Evolutionary conservation across 2,888 invertebrate genomes (phyloP), one percentile per base, ranked within the genome.

Genomic region (Mellilla xanthometata): DNA sequence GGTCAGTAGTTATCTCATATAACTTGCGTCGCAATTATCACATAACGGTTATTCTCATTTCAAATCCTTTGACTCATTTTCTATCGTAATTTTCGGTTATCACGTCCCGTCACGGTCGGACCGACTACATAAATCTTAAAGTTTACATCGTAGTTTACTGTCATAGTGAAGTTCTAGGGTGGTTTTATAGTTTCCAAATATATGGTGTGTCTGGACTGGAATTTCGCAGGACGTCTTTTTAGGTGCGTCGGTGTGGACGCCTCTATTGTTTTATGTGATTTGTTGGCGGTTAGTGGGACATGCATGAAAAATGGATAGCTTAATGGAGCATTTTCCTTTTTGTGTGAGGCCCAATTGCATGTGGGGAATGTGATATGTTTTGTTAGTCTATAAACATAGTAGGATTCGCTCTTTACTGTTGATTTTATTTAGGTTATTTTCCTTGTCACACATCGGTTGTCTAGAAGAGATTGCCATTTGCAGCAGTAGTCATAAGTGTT

Each of bases 61-160:
- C 13, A 30, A n/a, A n/a, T n/a, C n/a, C n/a, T n/a, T n/a, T n/a
- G n/a, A n/a, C n/a, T n/a, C n/a, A n/a, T 30, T 30, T 8, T 22
- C 7, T 11, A 8, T 8, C 1, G 3, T 11, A 2, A 7, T 39
- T 29, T 12, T 30, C 8, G 28, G 35, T 22, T 31, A 39, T 12
- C 22, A 26, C 8, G 22, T 26, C 42, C 42, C 29, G 2, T 11
- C 6, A 26, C 1, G 24, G 22, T 39, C 59, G 34, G 46, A 46
- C 57, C 57, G 65, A 72, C 65, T 76, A 68, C 76, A 79, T 80
- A 80, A 80, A 79, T 80, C 77, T 73, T 59, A 73, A 76, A 77
- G 73, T 78, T 76, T 64, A 62, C 67, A 65, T 67, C 72, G 64
- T 73, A 75, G 68, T 76, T 74, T 68, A 68, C 70, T 64, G 72